phyloP scores from a whole-genome alignment of 2,113 vertebrate species.

The Nothoprocta pentlandii region DNA sequence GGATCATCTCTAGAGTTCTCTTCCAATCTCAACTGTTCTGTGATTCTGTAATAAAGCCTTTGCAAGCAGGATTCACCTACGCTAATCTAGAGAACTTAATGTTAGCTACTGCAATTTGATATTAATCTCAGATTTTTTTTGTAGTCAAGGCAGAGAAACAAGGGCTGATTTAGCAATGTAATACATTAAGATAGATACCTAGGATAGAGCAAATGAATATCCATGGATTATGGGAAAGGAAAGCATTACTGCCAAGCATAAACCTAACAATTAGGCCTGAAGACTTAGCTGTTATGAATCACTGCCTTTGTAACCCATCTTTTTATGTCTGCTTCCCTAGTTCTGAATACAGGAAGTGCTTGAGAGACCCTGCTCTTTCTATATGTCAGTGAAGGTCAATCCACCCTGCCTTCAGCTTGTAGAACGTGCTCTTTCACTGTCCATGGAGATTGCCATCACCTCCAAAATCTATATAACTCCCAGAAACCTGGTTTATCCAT shows the following conservation, averaged over 20 bases:
- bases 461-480: accelerated
- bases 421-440: not conserved
- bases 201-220: not conserved
- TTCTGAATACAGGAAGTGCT: not conserved
- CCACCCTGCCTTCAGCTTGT: not conserved
- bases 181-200: not conserved
- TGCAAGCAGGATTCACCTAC: not conserved
- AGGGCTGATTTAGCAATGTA: not conserved
- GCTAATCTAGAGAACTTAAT: not conserved
- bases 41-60: not conserved
- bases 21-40: too few relatives aligned
- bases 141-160: not conserved
- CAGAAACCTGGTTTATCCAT: accelerated
- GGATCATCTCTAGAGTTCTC: too few relatives aligned
- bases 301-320: not conserved
- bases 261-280: not conserved
- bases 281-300: not conserved
- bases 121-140: not conserved
- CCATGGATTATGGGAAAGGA: not conserved
- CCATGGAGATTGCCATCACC: not conserved
- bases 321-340: not conserved
- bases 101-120: not conserved
- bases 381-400: not conserved
- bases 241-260: not conserved
- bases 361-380: not conserved